Percentiles rank a stretch among this genome's conserved stretches.
Evolutionary conservation across 2,888 invertebrate species (phyloP).

Genomic region (Neuroscelio doddi): DNA sequence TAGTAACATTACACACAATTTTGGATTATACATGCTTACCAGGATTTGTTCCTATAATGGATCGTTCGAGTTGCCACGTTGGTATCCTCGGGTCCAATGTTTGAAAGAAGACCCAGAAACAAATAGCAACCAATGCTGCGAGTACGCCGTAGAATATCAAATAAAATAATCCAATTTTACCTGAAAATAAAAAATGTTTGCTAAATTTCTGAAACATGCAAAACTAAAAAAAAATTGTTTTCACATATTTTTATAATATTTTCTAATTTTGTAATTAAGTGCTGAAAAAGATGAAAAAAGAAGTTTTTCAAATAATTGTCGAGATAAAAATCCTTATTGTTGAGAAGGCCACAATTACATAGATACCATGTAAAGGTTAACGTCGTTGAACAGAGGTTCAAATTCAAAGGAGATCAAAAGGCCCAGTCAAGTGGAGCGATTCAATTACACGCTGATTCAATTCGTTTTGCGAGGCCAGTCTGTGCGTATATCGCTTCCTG

Average conservation of each 20-base stretch:
- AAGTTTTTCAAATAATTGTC: background rate
- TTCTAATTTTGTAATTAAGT: too few relatives aligned
- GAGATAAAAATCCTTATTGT: background rate
- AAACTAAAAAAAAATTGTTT: too few relatives aligned
- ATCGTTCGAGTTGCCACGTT: slow-evolving; percentile 88
- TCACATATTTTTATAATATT: too few relatives aligned
- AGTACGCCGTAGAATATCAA: slow-evolving; percentile 93
- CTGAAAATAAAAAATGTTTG: too few relatives aligned
- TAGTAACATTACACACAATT: too few relatives aligned
- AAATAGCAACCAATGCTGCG: slow-evolving; percentile 93
- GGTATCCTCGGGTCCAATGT: slow-evolving; percentile 92
- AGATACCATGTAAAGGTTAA: slow-evolving; percentile 43
- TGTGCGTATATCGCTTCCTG: slow-evolving; percentile 49
- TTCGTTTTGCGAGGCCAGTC: slow-evolving; percentile 50
- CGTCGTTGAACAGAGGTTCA: slow-evolving; percentile 52
- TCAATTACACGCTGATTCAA: slow-evolving; percentile 69
- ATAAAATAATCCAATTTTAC: slow-evolving; percentile 96
- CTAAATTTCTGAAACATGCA: too few relatives aligned
- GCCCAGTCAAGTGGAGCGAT: slow-evolving; percentile 69
- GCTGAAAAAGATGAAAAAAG: too few relatives aligned
- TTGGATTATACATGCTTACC: slow-evolving; percentile 73
- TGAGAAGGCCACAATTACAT: slow-evolving; percentile 34
- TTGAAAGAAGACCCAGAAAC: slow-evolving; percentile 95
- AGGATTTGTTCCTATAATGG: slow-evolving; percentile 95
- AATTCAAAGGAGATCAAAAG: slow-evolving; percentile 67